Conservation (phyloP, 2,113 vertebrate species). For the Peromyscus californicus region DNA sequence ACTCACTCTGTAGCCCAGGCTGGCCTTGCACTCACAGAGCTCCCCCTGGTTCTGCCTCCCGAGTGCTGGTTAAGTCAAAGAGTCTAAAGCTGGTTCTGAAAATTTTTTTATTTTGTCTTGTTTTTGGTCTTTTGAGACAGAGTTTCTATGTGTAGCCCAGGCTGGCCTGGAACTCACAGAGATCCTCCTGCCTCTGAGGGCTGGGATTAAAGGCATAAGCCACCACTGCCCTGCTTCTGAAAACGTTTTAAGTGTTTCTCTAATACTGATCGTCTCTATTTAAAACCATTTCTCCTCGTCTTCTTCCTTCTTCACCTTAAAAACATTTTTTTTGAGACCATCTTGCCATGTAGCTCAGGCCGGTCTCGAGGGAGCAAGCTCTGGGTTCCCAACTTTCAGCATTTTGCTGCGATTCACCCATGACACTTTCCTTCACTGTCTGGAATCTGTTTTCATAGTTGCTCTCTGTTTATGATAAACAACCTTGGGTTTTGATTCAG, state of each 20-base stretch:
- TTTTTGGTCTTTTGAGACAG: neutral
- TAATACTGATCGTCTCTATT: neutral
- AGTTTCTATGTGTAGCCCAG: neutral
- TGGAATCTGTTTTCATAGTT: neutral
- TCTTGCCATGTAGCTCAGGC: neutral
- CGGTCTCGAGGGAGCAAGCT: neutral
- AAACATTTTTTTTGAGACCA: neutral
- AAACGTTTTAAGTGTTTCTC: neutral
- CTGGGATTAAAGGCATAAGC: neutral
- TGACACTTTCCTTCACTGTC: neutral
- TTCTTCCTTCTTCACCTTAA: neutral
- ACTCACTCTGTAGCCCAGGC: too few relatives aligned
- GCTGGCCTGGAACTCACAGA: neutral
- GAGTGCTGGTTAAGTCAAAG: neutral
- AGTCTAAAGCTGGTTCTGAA: neutral
- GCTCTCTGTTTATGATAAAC: neutral
- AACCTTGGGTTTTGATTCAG: neutral
- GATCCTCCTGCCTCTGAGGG: neutral
- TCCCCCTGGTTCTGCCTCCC: too few relatives aligned
- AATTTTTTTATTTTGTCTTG: neutral
- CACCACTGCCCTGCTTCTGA: neutral
- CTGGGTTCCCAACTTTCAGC: neutral
- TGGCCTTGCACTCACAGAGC: too few relatives aligned
- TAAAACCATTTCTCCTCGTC: neutral
- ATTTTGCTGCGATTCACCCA: neutral